phyloP scores from a whole-genome alignment of 1,140 invertebrate genomes.

The Tyrophagus putrescentiae region DNA sequence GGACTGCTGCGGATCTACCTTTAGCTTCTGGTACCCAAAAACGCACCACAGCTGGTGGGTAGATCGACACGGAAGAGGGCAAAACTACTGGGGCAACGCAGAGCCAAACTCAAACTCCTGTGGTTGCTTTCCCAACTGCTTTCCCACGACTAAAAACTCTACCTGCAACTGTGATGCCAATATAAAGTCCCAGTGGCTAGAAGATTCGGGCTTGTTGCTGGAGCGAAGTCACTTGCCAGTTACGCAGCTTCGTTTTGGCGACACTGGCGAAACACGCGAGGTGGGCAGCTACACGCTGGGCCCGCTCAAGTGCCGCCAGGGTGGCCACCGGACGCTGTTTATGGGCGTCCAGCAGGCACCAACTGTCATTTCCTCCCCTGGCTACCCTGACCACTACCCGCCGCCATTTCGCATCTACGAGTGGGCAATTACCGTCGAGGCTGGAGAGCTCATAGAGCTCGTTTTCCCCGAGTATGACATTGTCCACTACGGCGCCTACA shows the following conservation, averaged over 20 bases:
- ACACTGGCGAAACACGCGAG: constrained; percentile 28
- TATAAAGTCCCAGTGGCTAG: constrained; percentile 25
- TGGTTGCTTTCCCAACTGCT: constrained; percentile 29
- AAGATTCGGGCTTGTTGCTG: constrained; percentile 27
- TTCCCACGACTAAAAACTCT: constrained; percentile 24
- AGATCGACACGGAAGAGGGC: constrained; percentile 26
- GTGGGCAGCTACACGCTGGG: constrained; percentile 27
- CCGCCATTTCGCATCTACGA: constrained; percentile 26
- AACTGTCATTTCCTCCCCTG: constrained; percentile 24
- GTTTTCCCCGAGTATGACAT: constrained; percentile 29
- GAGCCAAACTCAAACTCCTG: constrained; percentile 28
- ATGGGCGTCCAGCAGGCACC: constrained; percentile 23
- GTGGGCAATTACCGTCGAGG: constrained; percentile 25
- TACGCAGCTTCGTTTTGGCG: constrained; percentile 28
- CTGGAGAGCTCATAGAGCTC: constrained; percentile 25
- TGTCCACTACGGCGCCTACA: constrained; percentile 27
- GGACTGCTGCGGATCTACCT: constrained; percentile 28
- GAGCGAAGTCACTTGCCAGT: constrained; percentile 27
- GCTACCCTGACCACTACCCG: constrained; percentile 25
- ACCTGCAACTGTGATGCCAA: constrained; percentile 30
- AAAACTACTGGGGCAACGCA: constrained; percentile 29
- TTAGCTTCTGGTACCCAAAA: constrained; percentile 28
- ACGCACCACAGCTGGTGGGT: constrained; percentile 27
- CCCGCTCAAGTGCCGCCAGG: constrained; percentile 26
- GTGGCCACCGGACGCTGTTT: constrained; percentile 23